phyloP scores from a whole-genome alignment of 2,113 vertebrate genomes.

The Myocastor coypus region DNA sequence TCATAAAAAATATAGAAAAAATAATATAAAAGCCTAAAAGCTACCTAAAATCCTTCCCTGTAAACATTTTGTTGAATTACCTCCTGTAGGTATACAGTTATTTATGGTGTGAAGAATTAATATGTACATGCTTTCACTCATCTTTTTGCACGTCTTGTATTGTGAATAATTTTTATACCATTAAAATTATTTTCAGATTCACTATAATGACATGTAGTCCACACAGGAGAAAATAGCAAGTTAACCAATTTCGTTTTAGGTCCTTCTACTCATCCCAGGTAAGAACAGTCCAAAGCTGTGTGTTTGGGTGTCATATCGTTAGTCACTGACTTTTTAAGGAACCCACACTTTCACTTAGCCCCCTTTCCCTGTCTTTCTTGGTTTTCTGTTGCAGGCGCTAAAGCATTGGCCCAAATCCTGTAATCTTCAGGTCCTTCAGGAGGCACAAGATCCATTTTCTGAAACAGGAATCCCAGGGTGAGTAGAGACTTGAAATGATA shows the following conservation, averaged over 20 bases:
- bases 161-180: background rate
- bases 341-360: background rate
- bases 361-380: background rate
- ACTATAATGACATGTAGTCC: background rate
- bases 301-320: background rate
- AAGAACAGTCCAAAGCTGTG: background rate
- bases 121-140: background rate
- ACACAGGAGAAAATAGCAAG: background rate
- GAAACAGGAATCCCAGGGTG: too few species aligned
- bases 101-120: background rate
- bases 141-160: background rate
- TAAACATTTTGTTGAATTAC: background rate
- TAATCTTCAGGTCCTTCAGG: background rate
- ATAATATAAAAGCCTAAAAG: background rate
- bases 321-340: background rate
- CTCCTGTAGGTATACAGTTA: background rate
- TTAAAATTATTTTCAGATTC: background rate
- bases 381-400: background rate
- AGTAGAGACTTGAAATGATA: background rate
- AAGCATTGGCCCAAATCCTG: fast-evolving
- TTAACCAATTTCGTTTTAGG: background rate
- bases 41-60: background rate
- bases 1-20: background rate
- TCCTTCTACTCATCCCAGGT: background rate
- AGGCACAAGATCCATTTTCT: background rate